Percentiles rank a stretch among this genome's conserved stretches.
Evolutionary conservation across 1,140 invertebrate species (phyloP).

Genomic region (Rhysida immarginata): DNA sequence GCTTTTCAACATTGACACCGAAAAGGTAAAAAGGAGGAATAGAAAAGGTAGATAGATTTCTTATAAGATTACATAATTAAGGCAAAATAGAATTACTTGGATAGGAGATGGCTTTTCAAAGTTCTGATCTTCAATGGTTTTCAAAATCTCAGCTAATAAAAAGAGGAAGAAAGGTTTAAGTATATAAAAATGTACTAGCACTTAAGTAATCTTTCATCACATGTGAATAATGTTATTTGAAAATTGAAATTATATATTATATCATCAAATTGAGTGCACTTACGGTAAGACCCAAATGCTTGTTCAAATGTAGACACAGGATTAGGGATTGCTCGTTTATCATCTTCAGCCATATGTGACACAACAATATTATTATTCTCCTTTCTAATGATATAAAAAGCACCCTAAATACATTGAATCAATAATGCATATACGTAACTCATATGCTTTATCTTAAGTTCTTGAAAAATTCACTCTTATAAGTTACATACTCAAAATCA

Average conservation of each 20-base stretch:
- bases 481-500: no score
- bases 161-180: no score
- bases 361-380: constrained; percentile 55
- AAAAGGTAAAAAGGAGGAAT: no score
- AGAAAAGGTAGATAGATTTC: background rate
- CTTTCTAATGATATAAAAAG: constrained; percentile 23
- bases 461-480: no score
- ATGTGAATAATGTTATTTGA: background rate
- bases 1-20: no score
- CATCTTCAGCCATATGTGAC: constrained; percentile 22
- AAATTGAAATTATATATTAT: background rate
- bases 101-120: constrained; percentile 79
- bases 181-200: no score
- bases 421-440: no score
- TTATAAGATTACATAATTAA: background rate
- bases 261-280: no score
- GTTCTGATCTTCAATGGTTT: constrained; percentile 61
- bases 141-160: constrained; percentile 60
- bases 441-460: no score
- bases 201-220: no score
- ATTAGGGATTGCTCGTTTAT: constrained; percentile 49
- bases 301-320: constrained; percentile 69
- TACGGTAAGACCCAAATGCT: constrained; percentile 56
- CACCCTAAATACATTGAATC: no score
- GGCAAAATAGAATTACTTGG: constrained; percentile 29